These are phyloP conservation scores for Rhinolophus sinicus DNA, from an alignment of 2,113 vertebrate genomes.

Conservation along the genomic window DNA sequence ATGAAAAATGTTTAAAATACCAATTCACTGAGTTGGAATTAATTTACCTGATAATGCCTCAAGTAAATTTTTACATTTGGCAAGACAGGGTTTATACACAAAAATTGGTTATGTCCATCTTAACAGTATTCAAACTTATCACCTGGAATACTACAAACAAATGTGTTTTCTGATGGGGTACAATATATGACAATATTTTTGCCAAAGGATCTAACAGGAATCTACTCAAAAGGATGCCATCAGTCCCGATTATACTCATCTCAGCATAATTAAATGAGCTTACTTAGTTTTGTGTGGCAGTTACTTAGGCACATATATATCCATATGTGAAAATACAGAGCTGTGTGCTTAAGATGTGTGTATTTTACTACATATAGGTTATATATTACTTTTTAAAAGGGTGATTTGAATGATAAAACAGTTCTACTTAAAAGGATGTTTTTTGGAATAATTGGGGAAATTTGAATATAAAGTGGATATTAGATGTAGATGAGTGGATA, in stretches of 20 bases:
- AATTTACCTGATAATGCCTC: not conserved
- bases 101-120: not conserved
- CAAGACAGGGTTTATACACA: not conserved
- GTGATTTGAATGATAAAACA: not conserved
- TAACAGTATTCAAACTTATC: not conserved
- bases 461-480: not conserved
- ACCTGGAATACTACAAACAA: not conserved
- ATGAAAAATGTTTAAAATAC: not conserved
- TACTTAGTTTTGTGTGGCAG: not conserved
- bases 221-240: not conserved
- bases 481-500: no score
- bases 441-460: not conserved
- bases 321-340: not conserved
- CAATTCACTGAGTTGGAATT: not conserved
- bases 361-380: not conserved
- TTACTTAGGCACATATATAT: not conserved
- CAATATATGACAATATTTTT: not conserved
- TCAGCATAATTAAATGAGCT: not conserved
- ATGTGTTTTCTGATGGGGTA: not conserved
- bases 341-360: not conserved
- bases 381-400: not conserved
- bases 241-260: not conserved
- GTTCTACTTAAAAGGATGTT: not conserved
- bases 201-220: not conserved
- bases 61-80: not conserved